Conservation (phyloP, 2,113 vertebrate genomes). For the Chionodraco myersi region DNA sequence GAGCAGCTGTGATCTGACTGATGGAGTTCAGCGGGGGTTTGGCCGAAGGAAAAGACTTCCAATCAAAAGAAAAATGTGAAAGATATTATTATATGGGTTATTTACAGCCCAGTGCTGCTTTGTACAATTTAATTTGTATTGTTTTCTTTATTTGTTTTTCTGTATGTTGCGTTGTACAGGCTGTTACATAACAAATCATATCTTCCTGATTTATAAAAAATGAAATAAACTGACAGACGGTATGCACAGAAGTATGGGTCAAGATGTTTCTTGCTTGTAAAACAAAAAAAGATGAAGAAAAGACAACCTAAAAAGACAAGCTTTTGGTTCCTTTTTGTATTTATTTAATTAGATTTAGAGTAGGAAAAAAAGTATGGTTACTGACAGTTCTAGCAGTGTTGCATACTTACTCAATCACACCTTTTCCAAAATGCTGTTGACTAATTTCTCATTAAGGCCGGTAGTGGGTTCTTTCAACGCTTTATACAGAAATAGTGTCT, state of each 20-base stretch:
- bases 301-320: too few species aligned
- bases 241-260: constrained; percentile 70
- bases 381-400: constrained; percentile 80
- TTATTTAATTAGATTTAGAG: constrained; percentile 76
- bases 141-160: constrained; percentile 58
- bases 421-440: constrained; percentile 70
- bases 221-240: constrained; percentile 77
- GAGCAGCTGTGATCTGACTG: constrained; percentile 66
- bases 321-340: constrained; percentile 11
- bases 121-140: constrained; percentile 81
- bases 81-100: constrained; percentile 70
- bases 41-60: constrained; percentile 58
- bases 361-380: constrained; percentile 74
- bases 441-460: constrained; percentile 77
- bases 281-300: constrained; percentile 7
- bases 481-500: constrained; percentile 62
- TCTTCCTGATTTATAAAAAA: constrained; percentile 85
- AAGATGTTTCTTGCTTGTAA: not conserved
- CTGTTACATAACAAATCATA: constrained; percentile 87
- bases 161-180: constrained; percentile 84
- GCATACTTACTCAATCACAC: constrained; percentile 78
- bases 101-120: constrained; percentile 84
- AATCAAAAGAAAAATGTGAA: constrained; percentile 84
- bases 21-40: constrained; percentile 40
- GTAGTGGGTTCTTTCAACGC: constrained; percentile 68